phyloP scores from a whole-genome alignment of 2,113 vertebrate genomes.

The Dasyurus viverrinus region DNA sequence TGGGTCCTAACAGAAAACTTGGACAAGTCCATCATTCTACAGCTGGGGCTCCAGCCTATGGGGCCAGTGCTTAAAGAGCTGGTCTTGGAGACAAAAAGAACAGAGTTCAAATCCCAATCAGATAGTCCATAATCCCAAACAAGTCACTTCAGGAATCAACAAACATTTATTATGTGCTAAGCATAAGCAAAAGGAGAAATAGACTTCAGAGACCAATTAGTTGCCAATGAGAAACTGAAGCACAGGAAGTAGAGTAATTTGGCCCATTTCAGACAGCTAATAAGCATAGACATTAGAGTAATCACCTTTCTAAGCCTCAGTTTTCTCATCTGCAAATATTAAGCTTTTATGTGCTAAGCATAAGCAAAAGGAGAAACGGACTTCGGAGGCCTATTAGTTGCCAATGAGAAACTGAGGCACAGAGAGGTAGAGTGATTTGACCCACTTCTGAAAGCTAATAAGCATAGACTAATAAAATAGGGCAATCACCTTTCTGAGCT shows the following conservation, averaged over 20 bases:
- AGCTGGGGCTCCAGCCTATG: neutral
- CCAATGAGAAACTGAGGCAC: neutral
- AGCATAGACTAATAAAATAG: neutral
- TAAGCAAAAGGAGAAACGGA: neutral
- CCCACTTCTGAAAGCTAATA: neutral
- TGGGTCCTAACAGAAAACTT: neutral
- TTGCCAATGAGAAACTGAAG: neutral
- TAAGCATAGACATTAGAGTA: neutral
- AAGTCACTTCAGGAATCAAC: too few relatives aligned
- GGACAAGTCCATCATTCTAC: neutral
- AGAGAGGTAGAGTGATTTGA: neutral
- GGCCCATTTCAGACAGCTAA: neutral
- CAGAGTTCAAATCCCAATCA: neutral
- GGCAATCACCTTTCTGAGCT: neutral
- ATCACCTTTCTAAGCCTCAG: neutral
- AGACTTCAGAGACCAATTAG: neutral
- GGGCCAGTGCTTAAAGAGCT: neutral
- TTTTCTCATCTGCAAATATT: neutral
- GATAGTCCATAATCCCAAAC: too few relatives aligned
- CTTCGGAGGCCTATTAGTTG: neutral
- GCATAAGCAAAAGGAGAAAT: neutral
- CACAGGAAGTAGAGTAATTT: neutral
- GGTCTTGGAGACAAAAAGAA: neutral
- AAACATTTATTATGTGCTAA: too few relatives aligned
- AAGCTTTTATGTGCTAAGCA: too few relatives aligned